These are phyloP conservation scores for Hypena proboscidalis DNA, from an alignment of 2,888 invertebrate genomes.

Conservation along the genomic window DNA sequence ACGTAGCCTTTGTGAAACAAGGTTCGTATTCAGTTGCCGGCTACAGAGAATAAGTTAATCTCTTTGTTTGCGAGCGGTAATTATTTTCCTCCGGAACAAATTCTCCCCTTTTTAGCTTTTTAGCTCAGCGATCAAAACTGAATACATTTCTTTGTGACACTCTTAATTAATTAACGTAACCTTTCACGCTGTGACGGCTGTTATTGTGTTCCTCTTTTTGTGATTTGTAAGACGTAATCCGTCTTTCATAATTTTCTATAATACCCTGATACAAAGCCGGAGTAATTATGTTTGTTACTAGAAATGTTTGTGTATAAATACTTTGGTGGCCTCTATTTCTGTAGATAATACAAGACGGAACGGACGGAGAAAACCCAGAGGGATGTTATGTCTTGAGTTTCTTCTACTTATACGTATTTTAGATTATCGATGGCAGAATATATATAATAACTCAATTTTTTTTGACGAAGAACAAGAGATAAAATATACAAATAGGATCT, in stretches of 20 bases:
- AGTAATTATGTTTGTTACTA: too few species aligned
- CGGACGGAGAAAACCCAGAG: too few species aligned
- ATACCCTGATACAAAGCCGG: too few species aligned
- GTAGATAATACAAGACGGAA: too few species aligned
- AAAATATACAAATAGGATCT: too few species aligned
- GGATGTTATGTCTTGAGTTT: too few species aligned
- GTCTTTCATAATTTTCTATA: not conserved
- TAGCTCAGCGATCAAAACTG: slow-evolving; percentile 47
- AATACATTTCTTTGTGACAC: slow-evolving; percentile 46
- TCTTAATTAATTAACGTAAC: slow-evolving; percentile 41
- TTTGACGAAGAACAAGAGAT: too few species aligned
- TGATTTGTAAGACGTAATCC: not conserved
- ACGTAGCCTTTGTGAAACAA: slow-evolving; percentile 52
- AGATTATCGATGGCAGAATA: too few species aligned
- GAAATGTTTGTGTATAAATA: too few species aligned
- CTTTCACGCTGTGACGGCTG: slow-evolving; percentile 23
- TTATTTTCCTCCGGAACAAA: slow-evolving; percentile 51
- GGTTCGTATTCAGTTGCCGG: slow-evolving; percentile 51
- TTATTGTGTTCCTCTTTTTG: slow-evolving; percentile 21
- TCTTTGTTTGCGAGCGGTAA: slow-evolving; percentile 54
- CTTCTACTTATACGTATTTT: too few species aligned
- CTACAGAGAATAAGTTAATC: slow-evolving; percentile 52
- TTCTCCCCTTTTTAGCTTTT: slow-evolving; percentile 48
- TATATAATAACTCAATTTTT: too few species aligned
- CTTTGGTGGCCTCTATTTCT: too few species aligned